Conservation (phyloP, 2,888 invertebrate genomes). For the Biston betularia region DNA sequence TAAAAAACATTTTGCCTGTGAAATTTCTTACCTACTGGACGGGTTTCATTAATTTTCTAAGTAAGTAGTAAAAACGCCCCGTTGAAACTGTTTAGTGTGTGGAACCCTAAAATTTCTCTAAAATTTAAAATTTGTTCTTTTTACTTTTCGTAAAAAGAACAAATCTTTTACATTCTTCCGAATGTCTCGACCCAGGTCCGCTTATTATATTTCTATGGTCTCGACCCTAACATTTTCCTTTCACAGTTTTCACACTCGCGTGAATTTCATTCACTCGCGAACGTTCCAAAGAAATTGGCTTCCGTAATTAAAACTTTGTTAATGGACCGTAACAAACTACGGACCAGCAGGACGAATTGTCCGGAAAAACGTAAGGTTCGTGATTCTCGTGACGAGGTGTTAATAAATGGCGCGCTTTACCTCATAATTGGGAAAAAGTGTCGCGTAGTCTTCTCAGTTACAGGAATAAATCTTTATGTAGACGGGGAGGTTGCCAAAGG, state of each 20-base stretch:
- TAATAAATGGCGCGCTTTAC: constrained; percentile 83
- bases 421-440: constrained; percentile 85
- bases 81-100: no score
- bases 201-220: neutral
- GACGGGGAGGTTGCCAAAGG: constrained; percentile 57
- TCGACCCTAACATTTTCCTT: neutral
- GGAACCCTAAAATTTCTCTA: no score
- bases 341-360: constrained; percentile 27
- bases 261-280: constrained; percentile 7
- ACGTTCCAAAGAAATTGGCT: constrained; percentile 43
- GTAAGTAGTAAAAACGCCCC: no score
- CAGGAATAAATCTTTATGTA: constrained; percentile 85
- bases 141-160: no score
- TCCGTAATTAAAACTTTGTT: constrained; percentile 56
- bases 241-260: neutral
- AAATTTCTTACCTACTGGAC: no score
- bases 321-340: constrained; percentile 43
- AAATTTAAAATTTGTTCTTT: no score
- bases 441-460: constrained; percentile 84
- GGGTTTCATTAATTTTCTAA: no score
- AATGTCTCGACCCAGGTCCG: no score
- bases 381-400: constrained; percentile 81
- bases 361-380: constrained; percentile 56
- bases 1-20: no score
- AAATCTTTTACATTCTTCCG: no score